Percentiles rank a stretch among this genome's conserved stretches.
Evolutionary conservation across 92 coral and sea anemone species (phyloP).

Genomic region (Zoanthus sansibaricus): DNA sequence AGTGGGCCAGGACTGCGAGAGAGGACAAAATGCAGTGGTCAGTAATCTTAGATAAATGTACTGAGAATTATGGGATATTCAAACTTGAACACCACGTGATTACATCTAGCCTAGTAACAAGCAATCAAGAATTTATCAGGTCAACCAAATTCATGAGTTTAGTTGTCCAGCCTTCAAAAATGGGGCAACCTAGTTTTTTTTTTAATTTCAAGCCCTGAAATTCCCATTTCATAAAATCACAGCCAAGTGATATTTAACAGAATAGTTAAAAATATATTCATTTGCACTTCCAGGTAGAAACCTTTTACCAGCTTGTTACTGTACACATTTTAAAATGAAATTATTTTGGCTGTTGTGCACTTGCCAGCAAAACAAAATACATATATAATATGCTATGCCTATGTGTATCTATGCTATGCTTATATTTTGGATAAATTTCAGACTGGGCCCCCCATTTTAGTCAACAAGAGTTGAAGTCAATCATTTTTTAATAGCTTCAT

Average conservation of each 20-base stretch:
- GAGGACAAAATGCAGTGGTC: no score
- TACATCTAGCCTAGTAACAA: neutral
- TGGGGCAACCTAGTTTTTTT: neutral
- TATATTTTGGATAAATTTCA: slow-evolving; percentile 8
- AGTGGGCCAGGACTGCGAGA: no score
- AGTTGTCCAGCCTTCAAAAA: no score
- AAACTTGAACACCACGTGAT: no score
- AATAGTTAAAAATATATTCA: neutral
- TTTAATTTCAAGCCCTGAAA: neutral
- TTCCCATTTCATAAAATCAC: neutral
- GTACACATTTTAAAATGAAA: neutral
- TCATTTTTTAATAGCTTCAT: slow-evolving; percentile 5
- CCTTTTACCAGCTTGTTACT: neutral
- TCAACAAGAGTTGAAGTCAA: slow-evolving; percentile 16
- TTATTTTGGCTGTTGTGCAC: neutral
- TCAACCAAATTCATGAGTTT: neutral
- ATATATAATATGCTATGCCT: slow-evolving; percentile 2
- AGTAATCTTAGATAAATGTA: no score
- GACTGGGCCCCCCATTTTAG: slow-evolving; percentile 2
- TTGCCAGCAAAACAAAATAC: slow-evolving; percentile 3
- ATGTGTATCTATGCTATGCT: slow-evolving; percentile 11
- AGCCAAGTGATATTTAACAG: neutral
- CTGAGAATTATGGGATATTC: no score
- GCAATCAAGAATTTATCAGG: neutral
- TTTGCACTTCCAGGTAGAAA: slow-evolving; percentile 3